Evolutionary conservation across 2,113 vertebrate species (phyloP), one percentile per base, ranked within the genome.

Genomic region (Heloderma charlesbogerti): DNA sequence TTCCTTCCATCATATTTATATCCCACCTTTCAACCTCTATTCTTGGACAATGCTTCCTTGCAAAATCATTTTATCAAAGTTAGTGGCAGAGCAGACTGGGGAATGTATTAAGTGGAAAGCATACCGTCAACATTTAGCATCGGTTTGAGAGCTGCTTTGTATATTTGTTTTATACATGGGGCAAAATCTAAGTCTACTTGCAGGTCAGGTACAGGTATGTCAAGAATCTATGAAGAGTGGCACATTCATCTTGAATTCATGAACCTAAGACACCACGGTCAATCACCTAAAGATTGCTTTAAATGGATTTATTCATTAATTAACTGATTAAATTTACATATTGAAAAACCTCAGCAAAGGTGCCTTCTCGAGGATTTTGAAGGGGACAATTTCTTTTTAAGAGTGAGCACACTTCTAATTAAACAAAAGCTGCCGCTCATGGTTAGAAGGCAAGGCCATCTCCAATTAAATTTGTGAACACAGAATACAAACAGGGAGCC

Each of bases 11-110:
- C 31, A 60, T 37, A 37, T 25, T n/a, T 83, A n/a, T 60, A 25
- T 10, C 57, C 2, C 34, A 63, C 63, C n/a, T 63, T 0, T 83
- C 34, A 83, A n/a, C 67, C 63, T 69, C 27, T 16, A 48, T 83
- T 60, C 3, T 16, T n/a, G 31, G 71, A 83, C 37, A 22, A 79
- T 67, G 88, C 43, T 15, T 72, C 51, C 29, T 0, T 84, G 72
- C 48, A 82, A 87, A 92, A 22, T 25, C 51, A 40, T 22, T 89
- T 88, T 40, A 88, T 89, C 0, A 91, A 94, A n/a, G 3, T 45
- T 89, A 69, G 12, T 16, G 67, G 40, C 45, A 45, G 40, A 91
- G 66, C 6, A 34, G 0, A 12, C 37, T 22, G 57, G 69, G 74
- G 5, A 43, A 29, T 20, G 2, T 29, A 43, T 43, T 54, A n/a